These are phyloP conservation scores for Calidris pygmaea DNA, from an alignment of 2,113 vertebrate genomes.

Conservation along the genomic window DNA sequence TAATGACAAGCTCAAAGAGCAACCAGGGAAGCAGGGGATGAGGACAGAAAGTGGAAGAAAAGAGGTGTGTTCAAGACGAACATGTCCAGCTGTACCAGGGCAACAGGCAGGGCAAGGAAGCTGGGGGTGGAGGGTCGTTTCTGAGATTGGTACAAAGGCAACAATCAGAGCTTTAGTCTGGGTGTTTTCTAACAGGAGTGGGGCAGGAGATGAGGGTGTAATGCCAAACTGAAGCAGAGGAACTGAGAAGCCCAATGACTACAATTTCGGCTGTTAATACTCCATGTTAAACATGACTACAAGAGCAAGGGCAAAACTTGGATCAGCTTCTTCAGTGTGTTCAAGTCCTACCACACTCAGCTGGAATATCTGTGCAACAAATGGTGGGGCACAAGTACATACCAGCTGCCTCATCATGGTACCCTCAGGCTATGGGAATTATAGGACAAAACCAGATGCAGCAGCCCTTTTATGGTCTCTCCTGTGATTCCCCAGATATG, in stretches of 20 bases:
- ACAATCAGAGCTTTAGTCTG: neutral
- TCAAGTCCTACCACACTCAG: neutral
- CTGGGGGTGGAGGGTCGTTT: neutral
- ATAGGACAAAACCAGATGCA: neutral
- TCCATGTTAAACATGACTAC: neutral
- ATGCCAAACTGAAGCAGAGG: neutral
- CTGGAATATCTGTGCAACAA: neutral
- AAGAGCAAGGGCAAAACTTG: neutral
- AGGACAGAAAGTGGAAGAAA: neutral
- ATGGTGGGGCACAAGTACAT: neutral
- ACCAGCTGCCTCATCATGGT: neutral
- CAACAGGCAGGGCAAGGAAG: neutral
- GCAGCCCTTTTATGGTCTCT: neutral
- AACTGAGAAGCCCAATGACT: neutral
- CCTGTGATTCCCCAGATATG: neutral
- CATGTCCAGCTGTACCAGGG: neutral
- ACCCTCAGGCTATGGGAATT: neutral
- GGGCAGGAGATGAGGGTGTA: neutral
- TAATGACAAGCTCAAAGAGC: neutral
- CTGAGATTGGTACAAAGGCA: neutral
- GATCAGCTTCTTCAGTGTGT: neutral
- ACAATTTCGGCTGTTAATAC: neutral
- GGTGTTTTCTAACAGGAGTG: neutral
- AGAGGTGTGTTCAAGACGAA: neutral
- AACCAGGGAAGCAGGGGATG: neutral